Percentiles rank a stretch among this genome's conserved stretches.
These are phyloP conservation scores for Seladonia tumulorum DNA, from an alignment of 2,888 invertebrate species.

Conservation along the genomic window DNA sequence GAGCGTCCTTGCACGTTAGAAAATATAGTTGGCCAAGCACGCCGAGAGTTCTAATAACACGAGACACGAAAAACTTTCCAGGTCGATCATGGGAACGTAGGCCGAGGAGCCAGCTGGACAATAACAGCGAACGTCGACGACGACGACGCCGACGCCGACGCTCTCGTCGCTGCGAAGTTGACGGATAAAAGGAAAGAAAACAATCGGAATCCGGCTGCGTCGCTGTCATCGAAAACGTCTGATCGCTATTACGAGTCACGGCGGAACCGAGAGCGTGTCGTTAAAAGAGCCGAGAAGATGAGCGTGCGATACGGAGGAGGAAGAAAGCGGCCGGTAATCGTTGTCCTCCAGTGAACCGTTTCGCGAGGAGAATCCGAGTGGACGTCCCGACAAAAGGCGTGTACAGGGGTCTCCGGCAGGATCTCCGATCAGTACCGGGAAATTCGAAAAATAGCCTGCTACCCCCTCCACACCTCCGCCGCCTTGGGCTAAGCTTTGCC, in stretches of 20 bases:
- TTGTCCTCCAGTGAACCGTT: conserved; percentile 65
- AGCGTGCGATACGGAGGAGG: conserved; percentile 60
- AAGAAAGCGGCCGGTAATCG: conserved; percentile 58
- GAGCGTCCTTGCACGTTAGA: background rate
- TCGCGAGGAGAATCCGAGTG: conserved; percentile 65
- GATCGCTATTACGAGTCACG: conserved; percentile 59
- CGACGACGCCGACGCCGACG: background rate
- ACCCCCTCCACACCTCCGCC: conserved; percentile 8
- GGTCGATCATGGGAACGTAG: background rate
- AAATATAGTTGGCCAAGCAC: background rate
- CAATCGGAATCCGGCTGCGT: conserved; percentile 45
- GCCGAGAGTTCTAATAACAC: background rate
- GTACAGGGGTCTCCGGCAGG: background rate
- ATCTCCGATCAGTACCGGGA: conserved; percentile 50
- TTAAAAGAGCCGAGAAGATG: conserved; percentile 67
- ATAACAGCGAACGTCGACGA: background rate
- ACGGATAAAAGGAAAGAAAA: conserved; percentile 20
- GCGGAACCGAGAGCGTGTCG: conserved; percentile 52
- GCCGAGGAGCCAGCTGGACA: background rate
- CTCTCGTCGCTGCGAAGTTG: background rate
- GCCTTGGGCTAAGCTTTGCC: background rate
- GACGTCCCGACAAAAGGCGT: conserved; percentile 68
- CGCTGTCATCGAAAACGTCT: conserved; percentile 53
- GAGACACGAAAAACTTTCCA: background rate
- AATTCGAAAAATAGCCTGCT: conserved; percentile 68